Percentiles rank a stretch among this genome's conserved stretches.
Evolutionary conservation across 2,113 vertebrate genomes (phyloP).

Genomic region (Corythaeola cristata): DNA sequence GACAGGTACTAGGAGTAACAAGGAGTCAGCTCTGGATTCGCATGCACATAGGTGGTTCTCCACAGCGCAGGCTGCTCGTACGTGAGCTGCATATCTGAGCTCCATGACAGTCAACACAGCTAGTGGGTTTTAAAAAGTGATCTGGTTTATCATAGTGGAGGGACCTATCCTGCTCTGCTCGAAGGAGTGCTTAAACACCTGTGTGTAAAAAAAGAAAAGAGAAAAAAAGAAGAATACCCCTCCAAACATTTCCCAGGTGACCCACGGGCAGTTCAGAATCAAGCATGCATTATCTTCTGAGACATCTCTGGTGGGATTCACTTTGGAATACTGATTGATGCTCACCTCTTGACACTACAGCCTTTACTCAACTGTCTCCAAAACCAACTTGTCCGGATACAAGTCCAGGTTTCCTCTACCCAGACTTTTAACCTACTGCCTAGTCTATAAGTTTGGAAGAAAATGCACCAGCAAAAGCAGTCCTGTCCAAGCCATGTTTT

Average conservation of each 20-base stretch:
- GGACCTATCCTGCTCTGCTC: not conserved
- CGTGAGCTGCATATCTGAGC: rapidly evolving
- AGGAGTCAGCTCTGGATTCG: rapidly evolving
- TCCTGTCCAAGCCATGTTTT: not conserved
- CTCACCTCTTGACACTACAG: not conserved
- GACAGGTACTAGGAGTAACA: rapidly evolving
- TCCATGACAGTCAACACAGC: too few relatives aligned
- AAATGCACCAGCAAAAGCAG: not conserved
- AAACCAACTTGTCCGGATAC: not conserved
- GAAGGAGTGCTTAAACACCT: not conserved
- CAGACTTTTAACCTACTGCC: not conserved
- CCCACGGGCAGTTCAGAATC: not conserved
- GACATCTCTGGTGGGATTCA: not conserved
- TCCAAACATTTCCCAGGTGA: too few relatives aligned
- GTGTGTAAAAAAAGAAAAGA: not conserved
- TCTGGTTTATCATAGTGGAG: not conserved
- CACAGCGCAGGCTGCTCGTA: rapidly evolving
- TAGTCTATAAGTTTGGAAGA: not conserved
- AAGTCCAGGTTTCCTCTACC: not conserved
- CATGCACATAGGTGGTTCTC: rapidly evolving
- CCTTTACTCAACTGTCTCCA: not conserved
- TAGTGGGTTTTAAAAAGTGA: rapidly evolving
- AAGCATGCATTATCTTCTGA: rapidly evolving
- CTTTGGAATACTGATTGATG: not conserved
- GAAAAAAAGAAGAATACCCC: not conserved